Evolutionary conservation across 2,797 vertebrate species (phyloP).

Genomic region (Microhierax caerulescens): DNA sequence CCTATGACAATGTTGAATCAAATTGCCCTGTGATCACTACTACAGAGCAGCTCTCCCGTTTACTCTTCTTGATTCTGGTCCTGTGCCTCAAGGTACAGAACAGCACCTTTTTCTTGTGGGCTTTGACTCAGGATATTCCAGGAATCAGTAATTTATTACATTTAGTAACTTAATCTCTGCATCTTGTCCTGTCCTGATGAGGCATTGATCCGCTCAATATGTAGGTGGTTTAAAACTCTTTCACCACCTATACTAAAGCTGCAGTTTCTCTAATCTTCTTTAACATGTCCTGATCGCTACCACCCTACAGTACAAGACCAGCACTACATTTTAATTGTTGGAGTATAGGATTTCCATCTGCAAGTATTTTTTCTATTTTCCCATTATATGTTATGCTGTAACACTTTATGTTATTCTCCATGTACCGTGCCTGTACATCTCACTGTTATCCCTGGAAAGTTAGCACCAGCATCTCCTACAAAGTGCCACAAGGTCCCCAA

Average conservation of each 20-base stretch:
- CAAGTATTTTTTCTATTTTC: not conserved
- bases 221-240: not conserved
- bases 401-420: not conserved
- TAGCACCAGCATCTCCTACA: not conserved
- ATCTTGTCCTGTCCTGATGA: not conserved
- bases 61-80: not conserved
- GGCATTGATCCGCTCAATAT: not conserved
- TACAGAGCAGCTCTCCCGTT: not conserved
- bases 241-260: not conserved
- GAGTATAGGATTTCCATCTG: not conserved
- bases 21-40: not conserved
- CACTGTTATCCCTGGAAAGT: not conserved
- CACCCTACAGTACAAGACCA: not conserved
- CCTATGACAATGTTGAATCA: not conserved
- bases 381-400: not conserved
- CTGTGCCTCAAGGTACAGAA: not conserved
- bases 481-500: not conserved
- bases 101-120: not conserved
- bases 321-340: not conserved
- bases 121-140: not conserved
- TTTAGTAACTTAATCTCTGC: not conserved
- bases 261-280: not conserved
- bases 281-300: not conserved
- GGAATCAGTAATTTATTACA: not conserved
- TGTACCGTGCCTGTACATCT: not conserved